A percentile compares a stretch with the other conserved stretches of the same genome.
phyloP scores from a whole-genome alignment of 2,888 invertebrate species.

The Asteroscopus sphinx region DNA sequence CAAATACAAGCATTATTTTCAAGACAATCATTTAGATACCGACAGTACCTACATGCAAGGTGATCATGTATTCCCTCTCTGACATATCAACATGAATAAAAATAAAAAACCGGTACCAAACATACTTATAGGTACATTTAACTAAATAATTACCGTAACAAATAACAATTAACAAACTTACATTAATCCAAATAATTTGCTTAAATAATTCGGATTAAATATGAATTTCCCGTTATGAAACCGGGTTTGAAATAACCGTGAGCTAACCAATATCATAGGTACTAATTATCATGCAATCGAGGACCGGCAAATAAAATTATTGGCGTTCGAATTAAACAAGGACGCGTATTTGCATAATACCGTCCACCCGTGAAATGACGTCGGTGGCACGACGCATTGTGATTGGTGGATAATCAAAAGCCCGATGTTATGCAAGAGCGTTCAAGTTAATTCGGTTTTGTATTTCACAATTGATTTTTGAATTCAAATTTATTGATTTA shows the following conservation, averaged over 20 bases:
- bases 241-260: constrained; percentile 16
- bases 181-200: no score
- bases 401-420: constrained; percentile 58
- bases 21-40: no score
- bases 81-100: no score
- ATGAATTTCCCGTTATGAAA: constrained; percentile 5
- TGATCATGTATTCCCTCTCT: no score
- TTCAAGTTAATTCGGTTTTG: constrained; percentile 16
- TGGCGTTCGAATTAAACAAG: constrained; percentile 46
- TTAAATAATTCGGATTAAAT: constrained; percentile 3
- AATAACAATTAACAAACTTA: no score
- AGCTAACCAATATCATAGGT: constrained; percentile 38
- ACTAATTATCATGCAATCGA: constrained; percentile 55
- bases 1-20: no score
- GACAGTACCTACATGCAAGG: no score
- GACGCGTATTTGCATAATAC: constrained; percentile 60
- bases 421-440: constrained; percentile 51
- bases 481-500: constrained; percentile 28
- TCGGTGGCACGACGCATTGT: constrained; percentile 45
- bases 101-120: no score
- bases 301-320: constrained; percentile 56
- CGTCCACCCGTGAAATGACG: constrained; percentile 58
- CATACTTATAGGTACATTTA: no score
- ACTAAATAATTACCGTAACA: no score
- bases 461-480: constrained; percentile 18